Evolutionary conservation across 1,140 invertebrate species (phyloP).

Genomic region (Leptinotarsa texana): DNA sequence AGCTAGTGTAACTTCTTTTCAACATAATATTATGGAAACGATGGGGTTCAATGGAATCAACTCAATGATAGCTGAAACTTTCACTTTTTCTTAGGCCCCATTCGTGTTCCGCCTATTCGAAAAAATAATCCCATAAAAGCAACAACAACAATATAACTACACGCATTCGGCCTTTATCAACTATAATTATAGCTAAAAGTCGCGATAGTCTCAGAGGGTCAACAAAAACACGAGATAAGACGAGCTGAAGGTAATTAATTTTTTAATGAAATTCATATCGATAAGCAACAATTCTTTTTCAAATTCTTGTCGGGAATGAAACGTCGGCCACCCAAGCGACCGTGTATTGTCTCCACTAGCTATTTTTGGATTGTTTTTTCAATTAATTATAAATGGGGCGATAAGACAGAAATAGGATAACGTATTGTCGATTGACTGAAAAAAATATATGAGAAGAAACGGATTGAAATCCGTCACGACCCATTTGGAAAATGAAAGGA

Average conservation of each 20-base stretch:
- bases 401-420: conserved; percentile 8
- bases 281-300: background rate
- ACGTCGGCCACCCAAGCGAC: conserved; percentile 15
- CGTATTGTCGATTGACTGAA: background rate
- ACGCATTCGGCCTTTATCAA: background rate
- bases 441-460: no score
- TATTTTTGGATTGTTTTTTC: conserved; percentile 9
- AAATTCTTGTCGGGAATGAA: background rate
- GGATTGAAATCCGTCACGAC: no score
- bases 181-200: conserved; percentile 14
- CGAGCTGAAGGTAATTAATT: conserved; percentile 13
- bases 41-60: no score
- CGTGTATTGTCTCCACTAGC: background rate
- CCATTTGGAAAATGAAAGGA: no score
- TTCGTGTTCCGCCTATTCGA: background rate
- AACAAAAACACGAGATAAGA: conserved; percentile 13
- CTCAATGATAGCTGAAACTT: no score
- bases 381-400: background rate
- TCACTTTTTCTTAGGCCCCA: background rate
- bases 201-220: conserved; percentile 2
- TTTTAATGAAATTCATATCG: background rate
- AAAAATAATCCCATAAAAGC: background rate
- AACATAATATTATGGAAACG: no score
- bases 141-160: conserved; percentile 7
- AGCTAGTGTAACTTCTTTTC: no score